Base-by-base conservation (phyloP, 2,113 vertebrate genomes). In the Oreochromis aureus region DNA sequence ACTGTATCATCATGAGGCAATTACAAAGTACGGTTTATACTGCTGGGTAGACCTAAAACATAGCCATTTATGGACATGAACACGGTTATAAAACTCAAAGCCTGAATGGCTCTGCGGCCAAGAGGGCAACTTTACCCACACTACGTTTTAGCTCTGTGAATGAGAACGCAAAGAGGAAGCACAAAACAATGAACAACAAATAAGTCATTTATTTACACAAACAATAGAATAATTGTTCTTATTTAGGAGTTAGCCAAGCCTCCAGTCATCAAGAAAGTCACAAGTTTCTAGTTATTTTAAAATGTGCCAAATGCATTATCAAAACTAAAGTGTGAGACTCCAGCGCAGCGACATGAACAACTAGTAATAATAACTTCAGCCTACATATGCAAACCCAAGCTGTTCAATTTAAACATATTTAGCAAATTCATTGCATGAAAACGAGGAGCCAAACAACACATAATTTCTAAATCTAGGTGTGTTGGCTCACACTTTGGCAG, bases 1-100 rank as follows among this genome's bases (percentile, higher is more conserved):
- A 54, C 36, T 89, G 71, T 71, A 87, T 82, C n/a, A 81, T 18
- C 56, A 84, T 13, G 16, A 86, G 15, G 44, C 71, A 58, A 32
- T 80, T 83, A 78, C 63, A 87, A 89, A 90, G 80, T 84, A 87
- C 58, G 54, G 76, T 82, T 85, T 87, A 59, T 87, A 69, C 69
- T 66, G 32, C 48, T 5, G 48, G 54, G 30, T 16, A 34, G 30
- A 87, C 32, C 18, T 83, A 16, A 51, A 76, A 63, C 48, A 46
- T 24, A 59, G 71, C 56, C 80, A 27, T 32, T 84, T 82, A 44
- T 80, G 34, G 13, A 56, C 10, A 16, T 32, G 55, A 66, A 85
- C 30, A 76, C 11, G 81, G n/a, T 32, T 53, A 84, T 58, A 13
- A 82, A 83, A 88, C 54, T 63, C 5, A 56, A 76, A 76, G 71